Evolutionary conservation across 2,113 vertebrate species (phyloP), one percentile per base, ranked within the genome.

Genomic region (Prunella himalayana): DNA sequence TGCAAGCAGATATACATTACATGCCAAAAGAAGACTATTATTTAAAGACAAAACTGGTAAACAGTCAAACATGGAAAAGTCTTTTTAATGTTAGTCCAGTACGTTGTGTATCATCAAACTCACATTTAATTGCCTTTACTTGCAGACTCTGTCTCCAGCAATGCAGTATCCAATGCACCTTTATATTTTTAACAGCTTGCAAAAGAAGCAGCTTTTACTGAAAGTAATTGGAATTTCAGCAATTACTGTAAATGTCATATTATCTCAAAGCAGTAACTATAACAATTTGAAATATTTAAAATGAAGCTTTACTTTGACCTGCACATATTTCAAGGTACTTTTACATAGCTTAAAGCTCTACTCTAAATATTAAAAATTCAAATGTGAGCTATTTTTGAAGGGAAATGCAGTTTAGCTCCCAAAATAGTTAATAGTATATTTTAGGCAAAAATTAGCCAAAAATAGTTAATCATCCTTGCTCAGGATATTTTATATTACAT

Each of bases 21-120:
- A 97, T 97, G 95, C 88, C 94, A 94, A 97, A 96, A 97, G 93
- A 98, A 97, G 94, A 95, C 94, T 97, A 96, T 98, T 98, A 98
- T 97, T 98, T 97, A 98, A 98, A 97, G 94, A 97, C 96, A 97
- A 97, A 98, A 98, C 88, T 95, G 96, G 97, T 98, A 94, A 97
- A 97, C 95, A 98, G 93, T 96, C 96, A 92, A 98, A 96, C 76
- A 96, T 13, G 44, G 90, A 47, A 64, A 88, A 96, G 85, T 83
- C 83, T 96, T 97, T 98, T 97, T 94, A 92, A 87, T 93, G 88
- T 95, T 79, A 65, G 95, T 91, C 92, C 77, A 61, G 86, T 71
- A 82, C 30, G 18, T 85, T 96, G 85, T 73, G 50, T 85, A 97
- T 95, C 93, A 92, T 95, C 88, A 96, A 88, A 95, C 91, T 94